Base-by-base conservation (phyloP, 1,140 invertebrate species). In the Drosophila aff. region DNA sequence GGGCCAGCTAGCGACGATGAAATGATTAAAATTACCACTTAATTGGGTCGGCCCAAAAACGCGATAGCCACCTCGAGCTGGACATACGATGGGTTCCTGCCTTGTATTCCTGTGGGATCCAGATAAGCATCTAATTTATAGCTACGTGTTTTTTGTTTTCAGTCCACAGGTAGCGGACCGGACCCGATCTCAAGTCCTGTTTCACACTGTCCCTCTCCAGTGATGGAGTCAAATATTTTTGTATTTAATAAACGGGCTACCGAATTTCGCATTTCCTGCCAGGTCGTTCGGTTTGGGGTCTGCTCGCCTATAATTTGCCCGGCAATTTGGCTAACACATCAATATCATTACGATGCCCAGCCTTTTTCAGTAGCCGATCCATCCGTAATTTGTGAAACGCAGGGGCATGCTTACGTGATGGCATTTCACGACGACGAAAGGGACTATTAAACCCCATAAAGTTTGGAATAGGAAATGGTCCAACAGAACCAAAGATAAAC, bases 221-320 rank as follows among this genome's bases (percentile, higher is more conserved):
- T 15, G 31, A 21, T 49, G 13, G 15, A 64, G 28, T 43, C 13
- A 66, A 74, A 82, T 79, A 79, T 71, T 81, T 81, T 62, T 38
- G 55, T 68, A 69, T 81, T 79, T 89, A 85, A 90, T 90, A 90
- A 89, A 85, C 75, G 65, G 66, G 85, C 85, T 89, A 89, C 85
- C 85, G 85, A 89, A 89, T 89, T 89, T 89, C 85, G 86, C 85
- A 89, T 89, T 89, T 89, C 84, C 84, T 89, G 85, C 46, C 66
- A n/a, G 40, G 44, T 68, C 38, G 16, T 21, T 43, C 28, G 53
- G 18, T 26, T 40, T 55, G 18, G 16, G 26, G 52, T 60, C 40
- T 50, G 41, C 18, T 38, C 31, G 18, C 50, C 78, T 89, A 90
- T 90, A 89, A 89, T 90, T 85, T 89, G 58, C 41, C 49, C 28